A percentile compares a stretch with the other conserved stretches of the same genome.
Evolutionary conservation across 2,113 vertebrate species (phyloP).

Genomic region (Rousettus leschenaultii): DNA sequence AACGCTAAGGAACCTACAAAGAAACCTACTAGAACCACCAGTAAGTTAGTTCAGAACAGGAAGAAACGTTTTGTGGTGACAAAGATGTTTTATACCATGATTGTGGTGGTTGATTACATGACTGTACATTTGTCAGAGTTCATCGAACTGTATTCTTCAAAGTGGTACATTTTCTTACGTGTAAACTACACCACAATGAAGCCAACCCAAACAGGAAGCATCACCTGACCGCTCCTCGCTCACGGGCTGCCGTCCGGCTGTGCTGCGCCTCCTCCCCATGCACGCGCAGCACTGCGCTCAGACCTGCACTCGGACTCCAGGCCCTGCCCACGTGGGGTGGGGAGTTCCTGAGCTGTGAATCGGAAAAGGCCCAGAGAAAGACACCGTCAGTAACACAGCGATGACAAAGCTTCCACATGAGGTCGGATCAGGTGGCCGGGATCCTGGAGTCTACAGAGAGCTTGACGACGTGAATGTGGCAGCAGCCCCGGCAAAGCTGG

Average conservation of each 20-base stretch:
- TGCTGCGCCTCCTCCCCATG: too few species aligned
- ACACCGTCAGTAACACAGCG: neutral
- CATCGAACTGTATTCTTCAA: neutral
- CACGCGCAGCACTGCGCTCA: rapidly evolving
- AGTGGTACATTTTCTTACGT: neutral
- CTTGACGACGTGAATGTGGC: neutral
- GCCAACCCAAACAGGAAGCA: neutral
- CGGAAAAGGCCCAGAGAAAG: neutral
- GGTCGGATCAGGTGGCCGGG: rapidly evolving
- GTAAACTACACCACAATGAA: neutral
- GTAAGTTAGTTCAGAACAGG: neutral
- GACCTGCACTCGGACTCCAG: neutral
- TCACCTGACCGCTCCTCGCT: neutral
- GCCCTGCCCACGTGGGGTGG: neutral
- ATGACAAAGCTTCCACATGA: neutral
- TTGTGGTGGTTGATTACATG: neutral
- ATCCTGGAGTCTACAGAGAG: neutral
- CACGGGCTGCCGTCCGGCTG: neutral
- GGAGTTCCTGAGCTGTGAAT: neutral
- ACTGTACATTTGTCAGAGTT: neutral
- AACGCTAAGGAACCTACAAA: neutral
- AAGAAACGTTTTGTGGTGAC: neutral
- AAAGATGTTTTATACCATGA: neutral
- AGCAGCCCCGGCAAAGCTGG: neutral
- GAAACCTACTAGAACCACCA: neutral